Percentiles rank a stretch among this genome's conserved stretches.
phyloP scores from a whole-genome alignment of 2,797 vertebrate species.

The Alauda arvensis region DNA sequence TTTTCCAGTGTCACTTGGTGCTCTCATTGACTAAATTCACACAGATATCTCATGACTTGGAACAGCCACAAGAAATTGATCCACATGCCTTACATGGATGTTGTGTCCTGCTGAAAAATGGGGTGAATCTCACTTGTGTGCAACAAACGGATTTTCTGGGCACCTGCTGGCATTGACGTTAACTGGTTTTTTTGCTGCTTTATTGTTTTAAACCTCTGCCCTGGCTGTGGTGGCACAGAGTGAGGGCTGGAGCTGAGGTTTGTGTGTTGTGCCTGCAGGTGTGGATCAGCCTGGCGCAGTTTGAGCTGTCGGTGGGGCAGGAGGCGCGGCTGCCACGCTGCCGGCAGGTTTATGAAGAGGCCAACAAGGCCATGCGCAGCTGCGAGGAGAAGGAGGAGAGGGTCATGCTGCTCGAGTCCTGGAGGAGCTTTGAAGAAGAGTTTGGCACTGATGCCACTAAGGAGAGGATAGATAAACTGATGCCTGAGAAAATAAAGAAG shows the following conservation, averaged over 20 bases:
- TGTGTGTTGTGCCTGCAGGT: slow-evolving; percentile 73
- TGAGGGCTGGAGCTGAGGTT: background rate
- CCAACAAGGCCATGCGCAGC: slow-evolving; percentile 89
- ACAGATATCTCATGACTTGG: rapidly evolving
- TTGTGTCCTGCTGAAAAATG: background rate
- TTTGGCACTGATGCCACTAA: slow-evolving; percentile 77
- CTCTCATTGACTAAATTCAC: background rate
- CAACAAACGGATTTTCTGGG: rapidly evolving
- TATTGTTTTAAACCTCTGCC: rapidly evolving
- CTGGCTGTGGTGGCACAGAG: rapidly evolving
- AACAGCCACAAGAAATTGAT: background rate
- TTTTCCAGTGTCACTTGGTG: background rate
- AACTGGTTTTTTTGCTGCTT: background rate
- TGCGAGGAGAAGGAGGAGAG: slow-evolving; percentile 97
- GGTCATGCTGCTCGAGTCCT: slow-evolving; percentile 93
- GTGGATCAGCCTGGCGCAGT: slow-evolving; percentile 95
- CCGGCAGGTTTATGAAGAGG: slow-evolving; percentile 91
- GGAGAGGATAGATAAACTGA: slow-evolving; percentile 87
- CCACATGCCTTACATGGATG: rapidly evolving
- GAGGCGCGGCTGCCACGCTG: slow-evolving; percentile 78
- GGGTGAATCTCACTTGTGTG: rapidly evolving
- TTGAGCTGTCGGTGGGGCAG: slow-evolving; percentile 86
- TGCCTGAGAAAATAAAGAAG: slow-evolving; percentile 98
- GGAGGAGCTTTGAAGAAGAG: slow-evolving; percentile 88
- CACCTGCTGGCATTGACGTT: rapidly evolving